phyloP scores from a whole-genome alignment of 2,888 invertebrate species.

The Sesia apiformis region DNA sequence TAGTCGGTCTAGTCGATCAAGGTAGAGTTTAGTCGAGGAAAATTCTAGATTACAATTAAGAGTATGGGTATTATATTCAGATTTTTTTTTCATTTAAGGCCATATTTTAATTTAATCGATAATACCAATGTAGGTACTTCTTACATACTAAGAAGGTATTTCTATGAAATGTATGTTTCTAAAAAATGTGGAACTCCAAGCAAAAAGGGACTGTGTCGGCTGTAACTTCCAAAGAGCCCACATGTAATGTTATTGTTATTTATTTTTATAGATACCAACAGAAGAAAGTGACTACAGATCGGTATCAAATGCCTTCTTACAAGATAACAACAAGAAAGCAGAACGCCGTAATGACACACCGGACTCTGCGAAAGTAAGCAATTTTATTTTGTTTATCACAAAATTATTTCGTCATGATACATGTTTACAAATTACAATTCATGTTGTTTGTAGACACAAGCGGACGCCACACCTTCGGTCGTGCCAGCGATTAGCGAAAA shows the following conservation, averaged over 20 bases:
- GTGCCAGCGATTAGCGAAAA: conserved; percentile 24
- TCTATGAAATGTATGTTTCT: too few species aligned
- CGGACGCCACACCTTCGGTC: conserved; percentile 24
- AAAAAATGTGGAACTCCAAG: too few species aligned
- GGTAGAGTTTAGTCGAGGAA: too few species aligned
- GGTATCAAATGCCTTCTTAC: conserved; percentile 60
- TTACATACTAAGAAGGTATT: too few species aligned
- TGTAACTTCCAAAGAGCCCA: too few species aligned
- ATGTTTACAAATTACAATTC: conserved; percentile 1
- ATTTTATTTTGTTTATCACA: not conserved
- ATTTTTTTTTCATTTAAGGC: too few species aligned
- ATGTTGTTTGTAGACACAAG: conserved; percentile 14
- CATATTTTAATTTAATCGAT: too few species aligned
- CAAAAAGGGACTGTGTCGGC: too few species aligned
- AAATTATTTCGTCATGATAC: conserved; percentile 1
- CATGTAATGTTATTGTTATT: not conserved
- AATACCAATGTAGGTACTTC: too few species aligned
- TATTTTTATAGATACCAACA: conserved; percentile 35
- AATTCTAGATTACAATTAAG: too few species aligned
- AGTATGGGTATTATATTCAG: too few species aligned
- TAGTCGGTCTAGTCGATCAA: too few species aligned
- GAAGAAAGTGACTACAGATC: conserved; percentile 58
- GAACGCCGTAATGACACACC: conserved; percentile 54
- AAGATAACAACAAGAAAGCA: conserved; percentile 53
- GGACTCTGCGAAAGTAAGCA: conserved; percentile 52